Evolutionary conservation across 2,113 vertebrate species (phyloP).

Genomic region (Zosterops lateralis): DNA sequence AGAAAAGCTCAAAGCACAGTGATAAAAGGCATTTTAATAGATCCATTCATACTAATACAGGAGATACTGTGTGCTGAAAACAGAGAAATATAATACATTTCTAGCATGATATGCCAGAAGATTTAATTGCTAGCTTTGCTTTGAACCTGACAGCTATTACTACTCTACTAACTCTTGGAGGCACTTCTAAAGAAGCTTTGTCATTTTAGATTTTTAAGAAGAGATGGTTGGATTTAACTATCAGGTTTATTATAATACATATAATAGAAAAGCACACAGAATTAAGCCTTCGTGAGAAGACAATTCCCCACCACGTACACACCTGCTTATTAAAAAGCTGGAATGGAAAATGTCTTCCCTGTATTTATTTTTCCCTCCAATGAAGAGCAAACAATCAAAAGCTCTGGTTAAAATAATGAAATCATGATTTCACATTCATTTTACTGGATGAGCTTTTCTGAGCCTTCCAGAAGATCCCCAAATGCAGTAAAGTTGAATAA

Average conservation of each 20-base stretch:
- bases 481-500: neutral
- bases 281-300: neutral
- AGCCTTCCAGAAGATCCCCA: neutral
- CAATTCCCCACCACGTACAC: neutral
- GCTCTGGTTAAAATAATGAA: neutral
- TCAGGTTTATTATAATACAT: neutral
- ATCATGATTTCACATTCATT: neutral
- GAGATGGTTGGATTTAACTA: neutral
- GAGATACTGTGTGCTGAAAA: neutral
- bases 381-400: neutral
- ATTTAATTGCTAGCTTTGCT: slow-evolving; percentile 17
- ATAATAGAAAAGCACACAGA: neutral
- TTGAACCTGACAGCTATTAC: slow-evolving; percentile 20
- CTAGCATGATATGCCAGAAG: neutral
- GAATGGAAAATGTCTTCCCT: neutral
- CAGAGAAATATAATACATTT: neutral
- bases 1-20: neutral
- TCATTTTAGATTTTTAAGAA: neutral
- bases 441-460: neutral
- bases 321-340: neutral
- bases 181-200: neutral
- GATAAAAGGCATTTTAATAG: slow-evolving; percentile 11
- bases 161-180: neutral
- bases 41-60: neutral
- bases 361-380: neutral